phyloP scores from a whole-genome alignment of 2,888 invertebrate genomes.

The Bhutanitis thaidina region DNA sequence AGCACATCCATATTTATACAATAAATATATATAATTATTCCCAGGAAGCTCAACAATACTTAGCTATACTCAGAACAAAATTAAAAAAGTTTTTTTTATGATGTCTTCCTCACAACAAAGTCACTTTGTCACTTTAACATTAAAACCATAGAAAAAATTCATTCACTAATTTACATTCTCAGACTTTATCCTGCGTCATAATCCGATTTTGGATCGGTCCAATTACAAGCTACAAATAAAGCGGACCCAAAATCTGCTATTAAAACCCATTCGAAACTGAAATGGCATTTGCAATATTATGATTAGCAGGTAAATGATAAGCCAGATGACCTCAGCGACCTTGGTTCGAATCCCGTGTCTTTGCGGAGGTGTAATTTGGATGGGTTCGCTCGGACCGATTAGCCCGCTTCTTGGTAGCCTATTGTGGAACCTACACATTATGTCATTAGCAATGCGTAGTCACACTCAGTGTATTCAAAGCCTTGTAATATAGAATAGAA shows the following conservation, averaged over 20 bases:
- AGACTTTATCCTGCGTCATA: constrained; percentile 40
- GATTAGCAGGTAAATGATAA: constrained; percentile 76
- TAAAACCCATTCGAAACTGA: constrained; percentile 62
- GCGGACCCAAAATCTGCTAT: constrained; percentile 51
- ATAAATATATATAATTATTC: too few species aligned
- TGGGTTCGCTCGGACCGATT: constrained; percentile 73
- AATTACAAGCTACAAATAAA: constrained; percentile 59
- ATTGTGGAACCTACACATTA: constrained; percentile 57
- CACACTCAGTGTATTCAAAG: constrained; percentile 34
- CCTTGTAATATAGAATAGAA: constrained; percentile 1
- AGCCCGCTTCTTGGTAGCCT: constrained; percentile 72
- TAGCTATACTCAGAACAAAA: too few species aligned
- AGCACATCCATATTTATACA: too few species aligned
- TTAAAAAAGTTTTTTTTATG: too few species aligned
- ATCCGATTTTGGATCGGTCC: constrained; percentile 47
- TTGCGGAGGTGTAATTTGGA: constrained; percentile 71
- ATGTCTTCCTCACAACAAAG: too few species aligned
- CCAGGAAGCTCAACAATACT: too few species aligned
- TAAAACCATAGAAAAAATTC: neutral
- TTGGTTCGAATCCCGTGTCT: constrained; percentile 76
- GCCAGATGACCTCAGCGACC: constrained; percentile 70
- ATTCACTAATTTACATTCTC: constrained; percentile 10
- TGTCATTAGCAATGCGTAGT: constrained; percentile 57
- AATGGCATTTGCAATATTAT: constrained; percentile 75
- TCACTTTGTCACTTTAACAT: too few species aligned